Conservation (phyloP, 2,797 vertebrate species). For the Hapalemur alaotrensis region DNA sequence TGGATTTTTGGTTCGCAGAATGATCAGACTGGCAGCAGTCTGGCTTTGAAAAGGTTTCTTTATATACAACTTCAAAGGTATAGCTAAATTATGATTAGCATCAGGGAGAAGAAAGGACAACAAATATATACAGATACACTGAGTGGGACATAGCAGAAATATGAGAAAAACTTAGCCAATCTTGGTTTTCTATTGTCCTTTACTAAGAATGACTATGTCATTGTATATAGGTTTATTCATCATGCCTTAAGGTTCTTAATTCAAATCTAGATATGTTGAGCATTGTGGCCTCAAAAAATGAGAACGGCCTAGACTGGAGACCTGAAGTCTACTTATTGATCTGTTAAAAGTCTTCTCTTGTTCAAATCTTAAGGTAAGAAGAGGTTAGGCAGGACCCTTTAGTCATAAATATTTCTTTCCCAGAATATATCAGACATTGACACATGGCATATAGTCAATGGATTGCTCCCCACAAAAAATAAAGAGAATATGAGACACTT, state of each 20-base stretch:
- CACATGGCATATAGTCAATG: neutral
- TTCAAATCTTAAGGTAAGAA: neutral
- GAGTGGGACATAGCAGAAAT: neutral
- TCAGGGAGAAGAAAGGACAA: neutral
- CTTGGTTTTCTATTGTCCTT: neutral
- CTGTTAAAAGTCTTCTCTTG: neutral
- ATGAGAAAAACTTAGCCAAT: neutral
- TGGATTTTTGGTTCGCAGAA: conserved; percentile 4
- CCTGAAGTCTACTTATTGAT: neutral
- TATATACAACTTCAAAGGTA: neutral
- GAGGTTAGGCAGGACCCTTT: neutral
- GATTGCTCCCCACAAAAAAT: neutral
- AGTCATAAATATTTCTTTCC: neutral
- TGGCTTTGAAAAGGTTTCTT: conserved; percentile 15
- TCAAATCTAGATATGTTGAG: neutral
- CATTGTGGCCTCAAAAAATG: neutral
- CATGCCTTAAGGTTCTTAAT: conserved; percentile 1
- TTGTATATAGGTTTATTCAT: conserved; percentile 7
- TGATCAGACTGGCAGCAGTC: neutral
- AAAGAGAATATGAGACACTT: neutral
- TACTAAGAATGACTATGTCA: neutral
- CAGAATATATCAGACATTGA: neutral
- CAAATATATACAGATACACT: neutral
- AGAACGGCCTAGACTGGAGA: neutral
- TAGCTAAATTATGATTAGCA: neutral